Evolutionary conservation across 1,140 invertebrate genomes (phyloP), one percentile per base, ranked within the genome.

Genomic region (Neodiprion fabricii): DNA sequence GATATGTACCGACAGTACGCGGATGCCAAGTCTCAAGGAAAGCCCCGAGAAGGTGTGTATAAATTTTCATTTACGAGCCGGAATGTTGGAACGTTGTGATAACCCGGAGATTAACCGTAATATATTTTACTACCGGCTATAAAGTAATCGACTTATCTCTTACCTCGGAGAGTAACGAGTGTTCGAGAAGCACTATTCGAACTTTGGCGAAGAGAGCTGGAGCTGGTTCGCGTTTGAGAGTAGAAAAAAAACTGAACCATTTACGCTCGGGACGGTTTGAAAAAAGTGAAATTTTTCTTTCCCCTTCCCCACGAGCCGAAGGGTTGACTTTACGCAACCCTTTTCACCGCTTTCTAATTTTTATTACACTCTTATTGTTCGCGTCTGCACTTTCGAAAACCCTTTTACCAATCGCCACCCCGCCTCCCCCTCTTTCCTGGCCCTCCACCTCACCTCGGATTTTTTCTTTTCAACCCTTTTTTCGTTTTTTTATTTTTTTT

Each of bases 281-380:
- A 79, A 70, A 86, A 84, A 82, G 78, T 80, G 78, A 85, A 80
- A 84, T 80, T 79, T 40, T 48, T 9, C 17, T 61, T 49, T 48
- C 61, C 76, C 78, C 28, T 40, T 40, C 28, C 28, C 28, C 28
- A 40, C 28, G 28, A 40, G 28, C 5, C 5, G 28, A 5, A 40
- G 28, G 28, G 28, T 40, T 40, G 28, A 40, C 28, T 40, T 3
- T 40, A 40, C 28, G 28, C 79, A 79, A 85, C 83, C 84, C 85
- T 86, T 86, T 81, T 61, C 66, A 14, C 49, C 71, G 66, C 85
- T 86, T 86, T 87, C 84, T 77, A 85, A 84, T 80, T 80, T 80
- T 81, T 82, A 80, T 50, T 40, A 40, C 28, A 79, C 71, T 66
- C 78, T 79, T 76, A 77, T 83, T 79, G 75, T 69, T 12, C 50